Base-by-base conservation (phyloP, 2,797 vertebrate genomes). In the Yasuhikotakia modesta region DNA sequence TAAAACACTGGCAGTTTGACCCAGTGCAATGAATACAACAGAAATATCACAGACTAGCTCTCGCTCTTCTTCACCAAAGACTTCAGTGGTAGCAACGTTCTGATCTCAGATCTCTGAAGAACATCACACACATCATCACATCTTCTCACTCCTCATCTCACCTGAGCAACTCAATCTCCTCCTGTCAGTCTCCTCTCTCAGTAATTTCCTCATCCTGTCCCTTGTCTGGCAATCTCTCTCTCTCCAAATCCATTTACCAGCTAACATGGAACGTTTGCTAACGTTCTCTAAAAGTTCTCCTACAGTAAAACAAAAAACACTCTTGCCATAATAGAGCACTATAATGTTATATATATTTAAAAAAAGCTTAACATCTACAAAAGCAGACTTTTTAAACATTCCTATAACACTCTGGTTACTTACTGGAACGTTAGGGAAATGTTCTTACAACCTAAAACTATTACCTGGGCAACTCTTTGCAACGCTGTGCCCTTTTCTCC, bases 1-100 rank as follows among this genome's bases (percentile, higher is more conserved):
- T 88, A 90, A 82, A 93, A 92, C 91, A 91, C 89, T 88, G 89
- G 87, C 90, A 91, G 91, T 92, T 92, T 93, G 91, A 93, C 91
- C 93, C 88, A 84, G 86, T 87, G 88, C 89, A 88, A 86, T 84
- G 87, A 88, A 89, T 90, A 70, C 65, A 82, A 87, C 88, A 87
- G 35, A 35, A 77, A 64, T 58, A 68, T 24, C 64, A 55, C 65
- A 57, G 22, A 58, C 76, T 32, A n/a, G 30, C 67, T 32, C 13
- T 65, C 55, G 46, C 22, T 32, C 22, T 52, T 46, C 14, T 57
- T 64, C 52, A 10, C 27, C 48, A 21, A 70, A 35, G 21, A 61
- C 30, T 53, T 61, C 67, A 63, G 17, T 61, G 43, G 48, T 71
- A 72, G 80, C 72, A 72, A 60, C 83, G 71, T 24, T 79, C 32